Evolutionary conservation across 30 jellyfish, hydroid and myxozoan species (phyloP).

Genomic region (Aurelia sp.): DNA sequence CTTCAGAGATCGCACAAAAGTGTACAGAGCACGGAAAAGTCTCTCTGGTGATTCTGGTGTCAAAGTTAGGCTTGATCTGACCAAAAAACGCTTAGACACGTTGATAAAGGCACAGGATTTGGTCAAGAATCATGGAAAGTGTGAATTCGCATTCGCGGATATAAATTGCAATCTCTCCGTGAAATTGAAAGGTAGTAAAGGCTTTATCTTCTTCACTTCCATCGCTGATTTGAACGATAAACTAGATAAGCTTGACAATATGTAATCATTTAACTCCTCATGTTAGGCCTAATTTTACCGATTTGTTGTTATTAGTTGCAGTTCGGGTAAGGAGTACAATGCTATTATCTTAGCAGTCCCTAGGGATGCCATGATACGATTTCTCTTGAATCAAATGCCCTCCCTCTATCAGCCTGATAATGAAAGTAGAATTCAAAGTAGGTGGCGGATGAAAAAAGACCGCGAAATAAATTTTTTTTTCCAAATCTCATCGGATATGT

Average conservation of each 20-base stretch:
- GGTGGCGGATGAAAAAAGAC: too few species aligned
- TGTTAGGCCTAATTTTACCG: too few species aligned
- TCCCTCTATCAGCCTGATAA: too few species aligned
- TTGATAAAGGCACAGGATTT: not conserved
- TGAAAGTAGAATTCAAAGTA: too few species aligned
- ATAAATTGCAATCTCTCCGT: conserved; percentile 7
- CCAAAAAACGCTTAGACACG: not conserved
- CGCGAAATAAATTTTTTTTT: too few species aligned
- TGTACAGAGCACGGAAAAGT: too few species aligned
- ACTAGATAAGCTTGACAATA: conserved; percentile 3
- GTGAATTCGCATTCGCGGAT: conserved; percentile 5
- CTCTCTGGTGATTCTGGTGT: too few species aligned
- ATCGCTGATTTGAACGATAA: conserved; percentile 7
- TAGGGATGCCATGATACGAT: conserved; percentile 12
- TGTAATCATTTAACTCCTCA: not conserved
- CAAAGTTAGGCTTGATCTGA: too few species aligned
- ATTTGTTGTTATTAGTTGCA: too few species aligned
- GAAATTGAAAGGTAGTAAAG: conserved; percentile 14
- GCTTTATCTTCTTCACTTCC: conserved; percentile 13
- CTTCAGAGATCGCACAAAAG: too few species aligned
- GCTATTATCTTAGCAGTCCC: conserved; percentile 4
- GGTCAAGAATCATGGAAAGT: conserved; percentile 8
- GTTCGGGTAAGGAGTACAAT: conserved; percentile 1
- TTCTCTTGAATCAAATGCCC: not conserved
- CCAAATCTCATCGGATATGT: too few species aligned